phyloP scores from a whole-genome alignment of 2,888 invertebrate genomes.

The Boloria euphrosyne region DNA sequence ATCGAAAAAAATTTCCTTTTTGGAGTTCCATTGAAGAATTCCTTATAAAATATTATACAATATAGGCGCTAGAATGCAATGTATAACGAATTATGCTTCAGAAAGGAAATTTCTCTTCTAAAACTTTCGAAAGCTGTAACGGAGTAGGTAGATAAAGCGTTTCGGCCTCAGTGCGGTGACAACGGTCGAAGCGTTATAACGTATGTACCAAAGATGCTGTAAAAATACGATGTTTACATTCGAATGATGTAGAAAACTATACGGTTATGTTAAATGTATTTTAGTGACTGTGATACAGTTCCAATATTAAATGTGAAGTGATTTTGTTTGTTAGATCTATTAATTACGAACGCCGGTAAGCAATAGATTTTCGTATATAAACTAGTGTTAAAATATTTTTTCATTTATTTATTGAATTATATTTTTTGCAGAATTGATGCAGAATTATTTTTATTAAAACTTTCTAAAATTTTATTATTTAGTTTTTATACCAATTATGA shows the following conservation, averaged over 20 bases:
- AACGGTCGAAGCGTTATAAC: conserved; percentile 55
- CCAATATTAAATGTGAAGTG: conserved; percentile 8
- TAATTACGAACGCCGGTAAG: conserved; percentile 26
- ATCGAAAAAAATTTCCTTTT: not conserved
- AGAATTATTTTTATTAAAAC: not conserved
- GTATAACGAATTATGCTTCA: conserved; percentile 5
- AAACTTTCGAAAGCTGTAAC: conserved; percentile 26
- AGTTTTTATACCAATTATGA: too few species aligned
- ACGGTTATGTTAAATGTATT: conserved; percentile 15
- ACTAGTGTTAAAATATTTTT: not conserved
- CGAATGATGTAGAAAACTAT: conserved; percentile 18
- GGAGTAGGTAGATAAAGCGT: conserved; percentile 27
- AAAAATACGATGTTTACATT: conserved; percentile 33
- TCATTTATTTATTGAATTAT: not conserved
- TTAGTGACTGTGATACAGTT: conserved; percentile 14
- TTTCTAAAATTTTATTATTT: too few species aligned
- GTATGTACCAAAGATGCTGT: conserved; percentile 54
- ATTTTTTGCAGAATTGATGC: not conserved
- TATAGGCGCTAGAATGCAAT: conserved; percentile 11
- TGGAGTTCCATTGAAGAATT: conserved; percentile 14
- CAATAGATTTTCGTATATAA: not conserved
- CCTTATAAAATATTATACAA: not conserved
- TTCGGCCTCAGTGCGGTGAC: conserved; percentile 58
- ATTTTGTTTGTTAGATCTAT: not conserved
- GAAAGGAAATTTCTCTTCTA: conserved; percentile 4